Evolutionary conservation across 2,888 invertebrate genomes (phyloP).

Genomic region (Leuctra nigra): DNA sequence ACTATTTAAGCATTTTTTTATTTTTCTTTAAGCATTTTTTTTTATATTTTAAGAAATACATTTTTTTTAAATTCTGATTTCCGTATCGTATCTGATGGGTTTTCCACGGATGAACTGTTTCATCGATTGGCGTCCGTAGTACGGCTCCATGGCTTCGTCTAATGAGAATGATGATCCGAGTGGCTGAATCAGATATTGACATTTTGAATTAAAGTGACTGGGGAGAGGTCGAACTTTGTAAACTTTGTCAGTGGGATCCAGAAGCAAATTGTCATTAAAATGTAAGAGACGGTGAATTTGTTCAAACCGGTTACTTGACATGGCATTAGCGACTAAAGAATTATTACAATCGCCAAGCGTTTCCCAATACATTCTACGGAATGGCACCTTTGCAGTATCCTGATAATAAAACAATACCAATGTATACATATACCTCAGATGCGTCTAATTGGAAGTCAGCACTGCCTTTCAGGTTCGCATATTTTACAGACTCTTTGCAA

Average conservation of each 20-base stretch:
- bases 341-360: constrained; percentile 21
- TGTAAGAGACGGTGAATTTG: constrained; percentile 27
- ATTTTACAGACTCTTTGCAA: constrained; percentile 22
- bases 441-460: constrained; percentile 6
- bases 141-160: constrained; percentile 31
- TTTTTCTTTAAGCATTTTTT: too few species aligned
- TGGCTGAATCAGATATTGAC: constrained; percentile 20
- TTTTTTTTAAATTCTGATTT: too few species aligned
- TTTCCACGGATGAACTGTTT: constrained; percentile 31
- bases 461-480: neutral
- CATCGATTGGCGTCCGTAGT: constrained; percentile 31
- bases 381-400: constrained; percentile 21
- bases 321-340: constrained; percentile 22
- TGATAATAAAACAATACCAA: constrained; percentile 24
- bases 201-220: constrained; percentile 26
- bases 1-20: too few species aligned
- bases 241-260: constrained; percentile 27
- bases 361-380: constrained; percentile 26
- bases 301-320: constrained; percentile 27
- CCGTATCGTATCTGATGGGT: too few species aligned
- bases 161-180: constrained; percentile 29
- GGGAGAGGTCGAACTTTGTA: constrained; percentile 29
- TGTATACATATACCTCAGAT: constrained; percentile 28
- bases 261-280: constrained; percentile 28
- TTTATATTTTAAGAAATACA: too few species aligned